Base-by-base conservation (phyloP, 2,797 vertebrate genomes). In the Eutrigla gurnardus region DNA sequence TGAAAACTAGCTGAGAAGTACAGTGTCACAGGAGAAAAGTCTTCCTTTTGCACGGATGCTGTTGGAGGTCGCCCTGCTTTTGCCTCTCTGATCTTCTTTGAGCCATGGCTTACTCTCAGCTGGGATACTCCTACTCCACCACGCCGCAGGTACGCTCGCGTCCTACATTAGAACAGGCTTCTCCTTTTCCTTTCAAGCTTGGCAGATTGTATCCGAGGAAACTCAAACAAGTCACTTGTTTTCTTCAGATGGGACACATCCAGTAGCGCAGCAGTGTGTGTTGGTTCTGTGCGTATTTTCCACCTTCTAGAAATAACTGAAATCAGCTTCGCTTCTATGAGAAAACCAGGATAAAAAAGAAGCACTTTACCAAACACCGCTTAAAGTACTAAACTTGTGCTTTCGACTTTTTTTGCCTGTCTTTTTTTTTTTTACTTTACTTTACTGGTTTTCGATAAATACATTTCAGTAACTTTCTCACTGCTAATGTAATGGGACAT, bases 91-190 rank as follows among this genome's bases (percentile, higher is more conserved):
- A 67, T 82, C 69, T 63, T 25, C 17, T 74, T 66, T 88, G 73
- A 84, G 78, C 66, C 94, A 99, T 99, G 98, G 97, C 97, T 93
- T 99, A 98, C 88, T 96, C 97, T 78, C 97, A 98, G 93, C 96
- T 99, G 83, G 97, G 97, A 89, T 99, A 98, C 87, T 95, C 97
- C 76, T 99, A 98, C 91, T 95, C 97, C 79, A 91, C 96, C 25
- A 91, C 97, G 75, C 96, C 97, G 71, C 98, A 99, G 97, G 98
- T 99, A 97, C 95, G 90, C 5, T 7, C 25, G 25, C 25, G 25
- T 25, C 25, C 25, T 25, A 25, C 25, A 25, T 25, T 25, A 25
- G 25, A 25, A 25, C 25, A 25, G 25, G 25, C 25, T 25, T 25
- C 25, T 25, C 25, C 2, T 25, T 25, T 25, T 25, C 25, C 25